Evolutionary conservation across 2,113 vertebrate genomes (phyloP), one percentile per base, ranked within the genome.

Genomic region (Falcunculus frontatus): DNA sequence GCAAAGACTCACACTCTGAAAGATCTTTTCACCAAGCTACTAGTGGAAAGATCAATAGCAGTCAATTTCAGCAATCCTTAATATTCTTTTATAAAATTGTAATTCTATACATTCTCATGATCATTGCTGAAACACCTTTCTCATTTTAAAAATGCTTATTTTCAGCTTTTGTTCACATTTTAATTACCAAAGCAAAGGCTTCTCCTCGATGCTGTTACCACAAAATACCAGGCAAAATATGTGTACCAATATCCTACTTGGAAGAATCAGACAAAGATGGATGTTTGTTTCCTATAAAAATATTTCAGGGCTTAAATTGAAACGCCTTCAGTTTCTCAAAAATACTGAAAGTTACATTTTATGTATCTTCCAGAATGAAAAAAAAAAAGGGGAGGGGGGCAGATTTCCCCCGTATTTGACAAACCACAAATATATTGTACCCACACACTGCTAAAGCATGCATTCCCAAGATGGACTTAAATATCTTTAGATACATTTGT

Each of bases 381-480:
- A 35, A 25, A 60, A 37, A 3, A 1, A 1, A 4, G 1, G 11
- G 11, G 2, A 2, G 7, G 8, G 35, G 2, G 4, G 6, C 6
- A 13, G 9, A 68, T 86, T 75, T 52, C 1, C 3, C 23, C 14
- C 44, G 4, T 44, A 37, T 83, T 76, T 72, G 39, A 16, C 14
- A 83, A 39, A 76, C 9, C 4, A 44, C 16, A 1, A 6, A 42
- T 10, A 1, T 52, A 18, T 18, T 77, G 9, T 33, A 57, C 4
- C 2, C 9, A 33, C 27, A 64, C 18, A 39, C 6, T 50, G 10
- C 6, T 69, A 81, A 77, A 60, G 16, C 7, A 72, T 2, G 3
- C 35, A 52, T 55, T 67, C 41, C 33, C 16, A 7, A 77, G 7
- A 64, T 4, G 2, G 21, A 25, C 6, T 67, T 72, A 27, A 72